Base-by-base conservation (phyloP, 1,140 invertebrate genomes). In the Protaetia brevitarsis region DNA sequence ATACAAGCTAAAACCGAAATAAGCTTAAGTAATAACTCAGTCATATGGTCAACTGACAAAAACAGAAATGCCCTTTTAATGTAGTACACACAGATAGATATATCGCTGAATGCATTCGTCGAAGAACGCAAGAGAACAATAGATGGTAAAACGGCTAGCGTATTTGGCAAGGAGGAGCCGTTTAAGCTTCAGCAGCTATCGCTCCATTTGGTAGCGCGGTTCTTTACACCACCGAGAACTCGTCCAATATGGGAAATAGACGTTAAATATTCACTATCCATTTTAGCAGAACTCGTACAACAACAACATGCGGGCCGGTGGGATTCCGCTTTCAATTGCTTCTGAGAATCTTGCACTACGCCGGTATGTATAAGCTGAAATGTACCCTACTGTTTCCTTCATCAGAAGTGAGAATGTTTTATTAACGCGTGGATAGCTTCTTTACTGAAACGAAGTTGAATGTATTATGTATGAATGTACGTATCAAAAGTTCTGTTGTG, bases 11-110 rank as follows among this genome's bases (percentile, higher is more conserved):
- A 16, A 51, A 23, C 11, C 41, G 19, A 51, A 16, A 5, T 5
- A 21, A 51, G 26, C 41, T 51, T 51, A 10, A 51, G 19, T 23
- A 51, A 51, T 51, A 51, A 51, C 41, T 51, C 41, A 51, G 19
- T 19, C 41, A 26, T 23, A 23, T 23, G 41, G n/a, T n/a, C n/a
- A 23, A 19, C 3, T 2, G 19, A 19, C 13, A 51, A 16, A 21
- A 51, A 51, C 21, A 2, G 13, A 34, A 34, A 2, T 34, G 8
- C 8, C 31, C 31, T n/a, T n/a, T n/a, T n/a, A n/a, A n/a, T n/a
- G 31, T 10, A 4, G 19, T 8, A 1, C 19, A 13, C 41, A 6
- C 5, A 23, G 41, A 23, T 51, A 51, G 16, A 51, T 23, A 23
- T 51, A 16, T 51, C 41, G 19, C 41, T 51, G 26, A 51, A 51